These are phyloP conservation scores for Cebidichthys violaceus DNA, from an alignment of 2,113 vertebrate genomes.

Conservation along the genomic window DNA sequence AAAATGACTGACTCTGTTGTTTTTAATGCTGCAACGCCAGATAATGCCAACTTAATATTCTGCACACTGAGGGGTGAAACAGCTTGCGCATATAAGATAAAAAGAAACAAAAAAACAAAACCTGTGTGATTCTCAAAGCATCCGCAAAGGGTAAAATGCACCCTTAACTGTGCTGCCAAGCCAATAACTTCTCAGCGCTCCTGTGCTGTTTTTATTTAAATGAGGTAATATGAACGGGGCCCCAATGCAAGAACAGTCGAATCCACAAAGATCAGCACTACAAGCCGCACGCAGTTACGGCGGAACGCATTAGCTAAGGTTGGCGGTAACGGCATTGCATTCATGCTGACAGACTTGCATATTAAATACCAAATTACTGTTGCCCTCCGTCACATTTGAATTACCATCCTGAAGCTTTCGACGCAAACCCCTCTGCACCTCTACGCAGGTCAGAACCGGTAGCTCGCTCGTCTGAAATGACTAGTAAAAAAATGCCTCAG, in stretches of 20 bases:
- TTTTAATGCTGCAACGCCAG: not conserved
- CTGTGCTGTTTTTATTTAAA: not conserved
- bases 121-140: not conserved
- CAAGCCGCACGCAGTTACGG: too few relatives aligned
- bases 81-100: not conserved
- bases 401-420: not conserved
- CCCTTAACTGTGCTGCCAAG: not conserved
- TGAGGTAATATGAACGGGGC: not conserved
- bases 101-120: not conserved
- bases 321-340: too few relatives aligned
- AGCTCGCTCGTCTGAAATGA: too few relatives aligned
- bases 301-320: too few relatives aligned
- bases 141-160: not conserved
- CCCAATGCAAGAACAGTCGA: not conserved
- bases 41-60: constrained; percentile 3
- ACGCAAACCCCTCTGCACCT: too few relatives aligned
- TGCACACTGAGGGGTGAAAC: not conserved
- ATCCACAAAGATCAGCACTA: not conserved
- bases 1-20: not conserved
- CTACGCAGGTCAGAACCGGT: not conserved
- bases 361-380: not conserved
- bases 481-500: not conserved
- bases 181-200: not conserved
- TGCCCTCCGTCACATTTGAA: not conserved
- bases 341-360: too few relatives aligned